Conservation (phyloP, 2,888 invertebrate genomes). For the Ligdia adustata region DNA sequence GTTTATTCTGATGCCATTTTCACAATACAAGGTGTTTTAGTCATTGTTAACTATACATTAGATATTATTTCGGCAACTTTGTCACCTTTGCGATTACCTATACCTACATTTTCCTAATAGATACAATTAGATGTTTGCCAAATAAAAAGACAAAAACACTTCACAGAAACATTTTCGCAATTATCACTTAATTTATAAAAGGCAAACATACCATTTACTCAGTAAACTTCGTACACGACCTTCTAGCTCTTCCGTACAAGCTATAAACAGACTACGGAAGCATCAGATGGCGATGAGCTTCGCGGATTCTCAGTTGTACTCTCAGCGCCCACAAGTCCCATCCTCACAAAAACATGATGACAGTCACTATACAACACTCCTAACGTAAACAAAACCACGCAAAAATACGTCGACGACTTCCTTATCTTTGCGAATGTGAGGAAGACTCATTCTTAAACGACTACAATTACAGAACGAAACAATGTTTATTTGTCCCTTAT, state of each 20-base stretch:
- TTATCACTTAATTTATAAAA: conserved; percentile 44
- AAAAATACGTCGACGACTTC: conserved; percentile 53
- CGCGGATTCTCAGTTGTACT: conserved; percentile 31
- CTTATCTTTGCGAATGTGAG: conserved; percentile 55
- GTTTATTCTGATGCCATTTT: conserved; percentile 10
- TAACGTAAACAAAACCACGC: conserved; percentile 50
- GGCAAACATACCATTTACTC: conserved; percentile 46
- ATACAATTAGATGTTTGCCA: conserved; percentile 26
- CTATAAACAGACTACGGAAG: conserved; percentile 78
- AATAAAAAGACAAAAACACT: conserved; percentile 21
- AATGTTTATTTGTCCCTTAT: conserved; percentile 22
- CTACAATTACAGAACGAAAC: conserved; percentile 38
- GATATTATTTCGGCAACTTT: too few relatives aligned
- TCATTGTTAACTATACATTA: conserved; percentile 1
- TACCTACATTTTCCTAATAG: conserved; percentile 23
- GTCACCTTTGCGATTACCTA: conserved; percentile 9
- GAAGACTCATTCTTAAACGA: conserved; percentile 55
- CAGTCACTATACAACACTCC: conserved; percentile 38
- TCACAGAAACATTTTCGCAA: conserved; percentile 40
- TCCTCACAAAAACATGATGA: conserved; percentile 45
- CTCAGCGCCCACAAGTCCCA: conserved; percentile 45
- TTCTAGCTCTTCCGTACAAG: conserved; percentile 71
- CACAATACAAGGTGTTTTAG: conserved; percentile 6
- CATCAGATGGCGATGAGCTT: conserved; percentile 46
- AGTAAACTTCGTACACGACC: conserved; percentile 54